These are phyloP conservation scores for Orthosia gothica DNA, from an alignment of 2,888 invertebrate species.

Conservation along the genomic window DNA sequence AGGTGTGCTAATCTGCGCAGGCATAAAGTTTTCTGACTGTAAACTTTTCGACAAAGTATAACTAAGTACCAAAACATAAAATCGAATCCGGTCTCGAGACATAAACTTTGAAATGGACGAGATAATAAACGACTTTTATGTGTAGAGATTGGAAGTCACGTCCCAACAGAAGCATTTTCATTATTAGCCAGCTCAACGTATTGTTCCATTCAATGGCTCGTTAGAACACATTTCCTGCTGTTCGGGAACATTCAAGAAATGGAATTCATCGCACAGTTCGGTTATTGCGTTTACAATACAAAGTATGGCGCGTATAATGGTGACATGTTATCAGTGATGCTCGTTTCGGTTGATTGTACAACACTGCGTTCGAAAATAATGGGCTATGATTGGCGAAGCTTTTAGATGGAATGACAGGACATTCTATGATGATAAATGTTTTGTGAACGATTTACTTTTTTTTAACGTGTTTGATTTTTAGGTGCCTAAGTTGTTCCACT, in stretches of 20 bases:
- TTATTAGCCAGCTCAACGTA: slow-evolving; percentile 11
- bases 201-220: slow-evolving; percentile 32
- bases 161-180: slow-evolving; percentile 31
- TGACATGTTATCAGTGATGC: background rate
- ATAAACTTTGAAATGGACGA: slow-evolving; percentile 11
- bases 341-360: slow-evolving; percentile 9
- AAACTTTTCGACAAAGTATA: background rate
- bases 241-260: slow-evolving; percentile 14
- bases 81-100: background rate
- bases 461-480: background rate
- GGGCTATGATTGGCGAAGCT: background rate
- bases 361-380: background rate
- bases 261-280: slow-evolving; percentile 21
- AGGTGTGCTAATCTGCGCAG: too few relatives aligned
- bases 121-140: slow-evolving; percentile 27
- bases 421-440: too few relatives aligned
- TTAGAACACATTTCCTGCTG: slow-evolving; percentile 26
- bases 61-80: slow-evolving; percentile 25
- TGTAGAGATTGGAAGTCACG: slow-evolving; percentile 17
- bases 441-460: too few relatives aligned
- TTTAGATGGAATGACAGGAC: background rate
- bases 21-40: background rate
- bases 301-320: background rate
- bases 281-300: slow-evolving; percentile 29
- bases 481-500: background rate